Conservation (phyloP, 37 sponge, comb jelly and placozoan genomes). For the Halisarca cf. caerulea region DNA sequence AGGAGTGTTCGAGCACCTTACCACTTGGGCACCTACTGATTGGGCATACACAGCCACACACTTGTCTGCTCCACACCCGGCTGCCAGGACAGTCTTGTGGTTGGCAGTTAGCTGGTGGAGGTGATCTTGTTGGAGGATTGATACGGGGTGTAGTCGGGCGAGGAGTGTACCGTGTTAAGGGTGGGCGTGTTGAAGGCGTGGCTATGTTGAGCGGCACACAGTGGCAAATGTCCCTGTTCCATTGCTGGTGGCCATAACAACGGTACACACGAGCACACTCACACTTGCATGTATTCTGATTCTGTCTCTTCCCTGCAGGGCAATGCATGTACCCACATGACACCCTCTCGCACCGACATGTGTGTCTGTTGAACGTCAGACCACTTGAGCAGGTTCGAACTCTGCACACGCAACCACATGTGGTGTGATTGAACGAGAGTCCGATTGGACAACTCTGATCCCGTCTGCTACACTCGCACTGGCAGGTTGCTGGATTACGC, state of each 20-base stretch:
- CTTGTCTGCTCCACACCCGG: background rate
- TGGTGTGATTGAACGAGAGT: background rate
- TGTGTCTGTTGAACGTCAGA: too few species aligned
- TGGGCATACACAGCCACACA: conserved; percentile 5
- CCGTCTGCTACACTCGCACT: background rate
- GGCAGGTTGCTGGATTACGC: background rate
- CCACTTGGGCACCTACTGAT: background rate
- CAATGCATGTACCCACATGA: too few species aligned
- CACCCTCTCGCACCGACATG: too few species aligned
- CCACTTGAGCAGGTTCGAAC: background rate
- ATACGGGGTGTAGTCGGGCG: too few species aligned
- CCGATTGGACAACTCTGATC: background rate
- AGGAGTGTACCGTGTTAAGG: too few species aligned
- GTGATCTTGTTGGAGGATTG: background rate
- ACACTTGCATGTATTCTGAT: too few species aligned
- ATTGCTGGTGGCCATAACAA: background rate
- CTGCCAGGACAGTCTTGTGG: background rate
- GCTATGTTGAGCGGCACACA: background rate
- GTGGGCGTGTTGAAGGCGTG: too few species aligned
- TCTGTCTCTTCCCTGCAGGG: too few species aligned
- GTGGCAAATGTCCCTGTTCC: background rate
- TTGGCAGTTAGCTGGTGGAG: background rate
- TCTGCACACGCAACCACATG: background rate
- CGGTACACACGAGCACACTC: background rate
- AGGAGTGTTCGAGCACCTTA: background rate